Conservation (phyloP, 2,888 invertebrate genomes). For the Pollenia amentaria region DNA sequence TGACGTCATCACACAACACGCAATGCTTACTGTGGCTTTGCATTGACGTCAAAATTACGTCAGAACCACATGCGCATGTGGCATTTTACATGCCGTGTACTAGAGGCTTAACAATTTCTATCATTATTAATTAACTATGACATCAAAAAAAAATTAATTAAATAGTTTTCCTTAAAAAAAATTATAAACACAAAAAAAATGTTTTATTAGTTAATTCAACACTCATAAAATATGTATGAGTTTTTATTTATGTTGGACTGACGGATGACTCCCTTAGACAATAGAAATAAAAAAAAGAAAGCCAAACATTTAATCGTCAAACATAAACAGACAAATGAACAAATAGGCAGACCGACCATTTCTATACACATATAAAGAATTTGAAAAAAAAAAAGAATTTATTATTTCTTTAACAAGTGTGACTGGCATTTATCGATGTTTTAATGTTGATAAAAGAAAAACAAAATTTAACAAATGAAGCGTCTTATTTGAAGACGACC, state of each 20-base stretch:
- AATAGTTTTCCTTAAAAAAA: not conserved
- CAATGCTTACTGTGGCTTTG: no score
- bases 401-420: constrained; percentile 45
- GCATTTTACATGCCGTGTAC: no score
- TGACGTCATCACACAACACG: no score
- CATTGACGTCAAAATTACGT: no score
- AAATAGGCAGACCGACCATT: constrained; percentile 13
- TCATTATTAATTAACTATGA: constrained; percentile 34
- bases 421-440: constrained; percentile 58
- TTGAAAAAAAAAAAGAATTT: constrained; percentile 14
- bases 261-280: constrained; percentile 31
- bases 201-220: constrained; percentile 5
- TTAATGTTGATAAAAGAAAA: not conserved
- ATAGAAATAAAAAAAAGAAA: constrained; percentile 37
- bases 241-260: not conserved
- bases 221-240: constrained; percentile 20
- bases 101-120: constrained; percentile 13
- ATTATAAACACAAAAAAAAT: not conserved
- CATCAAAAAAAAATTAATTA: constrained; percentile 20
- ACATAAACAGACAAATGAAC: constrained; percentile 1
- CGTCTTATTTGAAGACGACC: not conserved
- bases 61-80: no score
- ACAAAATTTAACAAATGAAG: not conserved
- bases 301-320: not conserved
- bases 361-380: constrained; percentile 41